Evolutionary conservation across 2,888 invertebrate species (phyloP).

Genomic region (Pelosia muscerda): DNA sequence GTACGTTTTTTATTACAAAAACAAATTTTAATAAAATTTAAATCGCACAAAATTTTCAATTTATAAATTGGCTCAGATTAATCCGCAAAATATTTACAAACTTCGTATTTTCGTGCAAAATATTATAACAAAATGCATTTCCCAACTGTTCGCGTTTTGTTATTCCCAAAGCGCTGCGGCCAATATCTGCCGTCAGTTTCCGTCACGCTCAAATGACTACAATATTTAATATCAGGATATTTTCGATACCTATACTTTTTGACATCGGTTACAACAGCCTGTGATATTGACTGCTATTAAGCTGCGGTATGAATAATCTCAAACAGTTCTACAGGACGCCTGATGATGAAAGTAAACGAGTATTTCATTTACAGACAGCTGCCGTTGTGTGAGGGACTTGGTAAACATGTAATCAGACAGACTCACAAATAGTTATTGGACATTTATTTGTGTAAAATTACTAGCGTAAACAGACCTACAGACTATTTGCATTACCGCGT

Average conservation of each 20-base stretch:
- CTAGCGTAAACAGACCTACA: too few relatives aligned
- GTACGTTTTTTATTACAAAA: too few relatives aligned
- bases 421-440: too few relatives aligned
- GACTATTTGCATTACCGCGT: too few relatives aligned
- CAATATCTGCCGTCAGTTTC: conserved; percentile 42
- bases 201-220: conserved; percentile 37
- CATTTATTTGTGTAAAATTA: too few relatives aligned
- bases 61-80: too few relatives aligned
- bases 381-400: neutral
- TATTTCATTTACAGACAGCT: neutral
- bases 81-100: neutral
- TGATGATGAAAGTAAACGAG: neutral
- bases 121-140: conserved; percentile 48
- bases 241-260: conserved; percentile 32
- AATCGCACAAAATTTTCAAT: too few relatives aligned
- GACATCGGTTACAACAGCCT: conserved; percentile 37
- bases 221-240: conserved; percentile 45
- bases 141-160: conserved; percentile 23
- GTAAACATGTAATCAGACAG: too few relatives aligned
- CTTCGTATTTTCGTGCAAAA: conserved; percentile 21
- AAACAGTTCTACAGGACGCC: neutral
- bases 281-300: neutral
- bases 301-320: too few relatives aligned
- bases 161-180: conserved; percentile 46
- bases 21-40: too few relatives aligned